A percentile compares a stretch with the other conserved stretches of the same genome.
phyloP scores from a whole-genome alignment of 2,113 vertebrate species.

The Pleuronectes platessa region DNA sequence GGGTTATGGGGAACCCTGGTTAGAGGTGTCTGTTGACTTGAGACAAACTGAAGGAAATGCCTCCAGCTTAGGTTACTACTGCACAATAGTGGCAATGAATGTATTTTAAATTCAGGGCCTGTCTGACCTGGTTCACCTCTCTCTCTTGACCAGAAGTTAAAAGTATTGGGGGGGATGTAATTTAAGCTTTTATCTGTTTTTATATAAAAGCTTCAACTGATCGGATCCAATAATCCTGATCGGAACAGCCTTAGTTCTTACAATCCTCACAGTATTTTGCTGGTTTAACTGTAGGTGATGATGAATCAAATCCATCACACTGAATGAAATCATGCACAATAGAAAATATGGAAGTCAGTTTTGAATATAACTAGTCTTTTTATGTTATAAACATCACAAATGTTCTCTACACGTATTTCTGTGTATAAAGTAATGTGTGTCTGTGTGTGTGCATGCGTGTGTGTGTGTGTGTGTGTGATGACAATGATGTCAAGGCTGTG shows the following conservation, averaged over 20 bases:
- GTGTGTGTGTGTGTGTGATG: slow-evolving; percentile 19
- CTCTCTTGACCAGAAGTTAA: no score
- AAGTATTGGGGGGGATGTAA: no score
- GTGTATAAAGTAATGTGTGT: slow-evolving; percentile 11
- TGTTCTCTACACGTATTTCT: neutral
- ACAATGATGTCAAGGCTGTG: slow-evolving; percentile 23
- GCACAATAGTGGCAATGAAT: no score
- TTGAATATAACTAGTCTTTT: neutral
- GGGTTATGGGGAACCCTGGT: neutral
- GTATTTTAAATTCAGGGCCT: no score
- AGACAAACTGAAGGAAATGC: neutral
- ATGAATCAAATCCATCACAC: neutral
- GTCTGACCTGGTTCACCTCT: no score
- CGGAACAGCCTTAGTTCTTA: no score
- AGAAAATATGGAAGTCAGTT: neutral
- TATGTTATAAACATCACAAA: neutral
- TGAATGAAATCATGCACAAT: neutral
- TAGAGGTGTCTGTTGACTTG: neutral
- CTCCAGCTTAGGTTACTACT: no score
- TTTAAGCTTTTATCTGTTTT: no score
- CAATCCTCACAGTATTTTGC: no score
- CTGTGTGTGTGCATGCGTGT: neutral
- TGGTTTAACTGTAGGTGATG: neutral
- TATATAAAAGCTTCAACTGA: no score
- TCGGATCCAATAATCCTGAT: no score